A percentile compares a stretch with the other conserved stretches of the same genome.
phyloP scores from a whole-genome alignment of 2,797 vertebrate genomes.

The Silurus lanzhouensis region DNA sequence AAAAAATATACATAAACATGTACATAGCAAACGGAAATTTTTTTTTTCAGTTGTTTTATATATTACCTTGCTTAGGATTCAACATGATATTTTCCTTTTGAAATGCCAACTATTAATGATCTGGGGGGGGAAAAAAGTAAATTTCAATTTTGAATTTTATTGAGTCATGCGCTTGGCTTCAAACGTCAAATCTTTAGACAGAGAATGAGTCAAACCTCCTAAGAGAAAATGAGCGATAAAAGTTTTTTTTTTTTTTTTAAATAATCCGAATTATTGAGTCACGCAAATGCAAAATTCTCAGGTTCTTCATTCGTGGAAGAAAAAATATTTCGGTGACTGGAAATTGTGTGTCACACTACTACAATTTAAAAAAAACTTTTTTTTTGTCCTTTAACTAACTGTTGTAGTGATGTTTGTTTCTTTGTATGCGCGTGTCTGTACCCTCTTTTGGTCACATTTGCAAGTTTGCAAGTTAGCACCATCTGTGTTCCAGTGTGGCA shows the following conservation, averaged over 20 bases:
- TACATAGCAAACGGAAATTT: neutral
- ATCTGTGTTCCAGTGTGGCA: slow-evolving; percentile 37
- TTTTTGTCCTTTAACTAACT: neutral
- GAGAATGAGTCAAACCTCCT: neutral
- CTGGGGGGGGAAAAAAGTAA: too few relatives aligned
- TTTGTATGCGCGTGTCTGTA: neutral
- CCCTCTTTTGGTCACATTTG: slow-evolving; percentile 22
- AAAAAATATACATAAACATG: neutral
- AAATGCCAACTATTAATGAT: neutral
- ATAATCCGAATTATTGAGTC: neutral
- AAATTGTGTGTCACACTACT: neutral
- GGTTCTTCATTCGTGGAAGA: neutral
- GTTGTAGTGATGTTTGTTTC: neutral
- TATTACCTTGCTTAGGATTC: neutral
- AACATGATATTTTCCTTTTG: neutral
- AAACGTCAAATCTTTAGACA: neutral
- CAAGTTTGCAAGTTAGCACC: slow-evolving; percentile 28
- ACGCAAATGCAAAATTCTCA: neutral
- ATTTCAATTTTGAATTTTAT: neutral
- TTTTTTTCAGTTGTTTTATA: neutral
- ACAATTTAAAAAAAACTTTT: neutral
- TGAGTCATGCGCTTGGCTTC: neutral
- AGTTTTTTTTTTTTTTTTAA: neutral
- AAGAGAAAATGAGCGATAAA: neutral
- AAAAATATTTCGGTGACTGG: neutral